These are phyloP conservation scores for Musca domestica DNA, from an alignment of 1,140 invertebrate species.

Conservation along the genomic window DNA sequence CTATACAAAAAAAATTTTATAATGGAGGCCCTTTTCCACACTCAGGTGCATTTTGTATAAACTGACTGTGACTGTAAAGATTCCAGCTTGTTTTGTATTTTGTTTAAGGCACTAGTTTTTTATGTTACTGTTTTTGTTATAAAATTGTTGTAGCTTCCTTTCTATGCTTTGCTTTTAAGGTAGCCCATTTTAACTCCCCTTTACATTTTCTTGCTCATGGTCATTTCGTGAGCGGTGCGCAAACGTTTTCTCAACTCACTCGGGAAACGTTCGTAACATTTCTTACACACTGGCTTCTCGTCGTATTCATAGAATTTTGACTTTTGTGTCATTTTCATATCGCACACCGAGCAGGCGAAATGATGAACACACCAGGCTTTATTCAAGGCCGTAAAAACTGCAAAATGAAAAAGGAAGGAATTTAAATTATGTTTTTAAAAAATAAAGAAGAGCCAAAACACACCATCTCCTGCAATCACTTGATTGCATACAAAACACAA, in stretches of 20 bases:
- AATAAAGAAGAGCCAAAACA: constrained; percentile 41
- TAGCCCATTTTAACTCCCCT: background rate
- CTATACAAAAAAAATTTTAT: no score
- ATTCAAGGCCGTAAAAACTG: constrained; percentile 96
- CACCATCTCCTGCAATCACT: constrained; percentile 96
- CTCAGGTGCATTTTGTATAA: no score
- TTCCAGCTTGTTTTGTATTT: background rate
- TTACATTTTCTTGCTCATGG: constrained; percentile 53
- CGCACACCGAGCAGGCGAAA: constrained; percentile 98
- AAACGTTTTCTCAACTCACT: constrained; percentile 87
- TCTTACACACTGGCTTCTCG: constrained; percentile 96
- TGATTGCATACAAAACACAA: constrained; percentile 98
- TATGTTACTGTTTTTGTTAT: background rate
- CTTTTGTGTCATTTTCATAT: constrained; percentile 96
- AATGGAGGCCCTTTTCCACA: no score
- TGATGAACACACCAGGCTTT: constrained; percentile 99
- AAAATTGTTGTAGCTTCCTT: background rate
- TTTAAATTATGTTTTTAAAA: background rate
- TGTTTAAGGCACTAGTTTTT: constrained; percentile 7
- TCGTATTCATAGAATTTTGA: constrained; percentile 99
- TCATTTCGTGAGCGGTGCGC: constrained; percentile 74
- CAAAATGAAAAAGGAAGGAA: constrained; percentile 47
- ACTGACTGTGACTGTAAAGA: no score
- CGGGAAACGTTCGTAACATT: constrained; percentile 97
- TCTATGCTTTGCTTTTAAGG: background rate